Evolutionary conservation across 1,140 invertebrate genomes (phyloP), one percentile per base, ranked within the genome.

Genomic region (Phymorhynchus buccinoides): DNA sequence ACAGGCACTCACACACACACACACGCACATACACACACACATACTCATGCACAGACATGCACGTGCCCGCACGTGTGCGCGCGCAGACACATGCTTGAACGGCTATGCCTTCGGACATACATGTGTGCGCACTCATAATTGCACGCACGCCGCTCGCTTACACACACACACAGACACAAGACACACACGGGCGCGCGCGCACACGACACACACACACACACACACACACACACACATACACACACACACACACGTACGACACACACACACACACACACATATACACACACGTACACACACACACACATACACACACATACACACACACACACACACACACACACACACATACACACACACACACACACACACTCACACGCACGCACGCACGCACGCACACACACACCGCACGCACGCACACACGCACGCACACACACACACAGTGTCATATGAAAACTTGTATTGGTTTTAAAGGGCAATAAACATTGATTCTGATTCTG

Each of bases 171-270:
- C 66, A 71, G 14, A n/a, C n/a, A n/a, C n/a, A n/a, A 71, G 14
- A 71, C 66, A 71, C 66, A 71, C 66, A 71, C 66, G 22, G 9
- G 22, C 48, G 22, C 48, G 22, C 48, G 22, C 48, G 22, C 48
- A 52, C 48, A 52, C 66, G 30, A n/a, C 66, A 71, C 66, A 71
- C 66, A 71, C 66, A 71, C 66, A 71, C 66, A 71, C 66, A 71
- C 66, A 71, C 66, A 71, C 66, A 71, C 66, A 71, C 66, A 71
- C 66, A 71, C 66, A 71, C 66, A n/a, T 22, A 30, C 66, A 32
- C 6, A 71, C 66, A n/a, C 14, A 9, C 18, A 32, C 7, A 12
- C 7, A 30, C 14, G 30, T n/a, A n/a, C 9, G n/a, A n/a, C n/a
- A n/a, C 9, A n/a, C 66, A 9, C 7, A 9, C 6, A 71, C n/a